Evolutionary conservation across 2,797 vertebrate genomes (phyloP), one percentile per base, ranked within the genome.

Genomic region (Limnodromus scolopaceus): DNA sequence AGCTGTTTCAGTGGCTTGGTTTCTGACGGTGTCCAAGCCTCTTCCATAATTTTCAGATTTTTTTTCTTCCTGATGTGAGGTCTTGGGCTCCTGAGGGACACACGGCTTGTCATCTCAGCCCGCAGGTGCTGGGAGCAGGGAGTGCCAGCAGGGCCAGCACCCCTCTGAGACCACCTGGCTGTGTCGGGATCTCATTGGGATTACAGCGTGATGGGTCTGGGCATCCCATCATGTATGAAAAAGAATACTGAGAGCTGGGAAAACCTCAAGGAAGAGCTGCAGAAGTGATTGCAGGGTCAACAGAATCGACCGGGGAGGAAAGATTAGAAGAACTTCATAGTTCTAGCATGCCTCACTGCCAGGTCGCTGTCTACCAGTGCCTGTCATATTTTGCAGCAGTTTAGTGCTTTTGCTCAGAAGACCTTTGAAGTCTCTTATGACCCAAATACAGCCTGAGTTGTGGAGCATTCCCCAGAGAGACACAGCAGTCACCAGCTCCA

Each of bases 401-500:
- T 87, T 39, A 87, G 49, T 64, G 55, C 64, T 95, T 95, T 92
- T 66, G 71, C 89, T 92, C 82, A 83, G 78, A 94, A 87, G 64
- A 92, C 49, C 51, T 92, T 79, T 97, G 82, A 94, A 91, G 87
- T 93, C 79, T 94, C 92, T 80, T 92, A 74, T 66, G 92, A 93
- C 92, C 95, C 84, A 94, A 91, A 91, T 91, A 93, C 70, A 82
- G 78, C 45, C 71, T 63, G 84, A 95, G 82, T 83, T 10, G 9
- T 22, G 45, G 71, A 96, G 36, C 32, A 27, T 87, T 83, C 70
- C 70, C 46, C 70, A 65, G 77, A 54, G 87, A 93, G 46, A 69
- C 2, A 2, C 34, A 46, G 72, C 45, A 71, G 49, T 38, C 92
- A 75, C 9, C 8, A 1, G 38, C 58, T 86, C 1, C 0, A 0